Evolutionary conservation across 2,888 invertebrate genomes (phyloP), one percentile per base, ranked within the genome.

Genomic region (Tipula helvola): DNA sequence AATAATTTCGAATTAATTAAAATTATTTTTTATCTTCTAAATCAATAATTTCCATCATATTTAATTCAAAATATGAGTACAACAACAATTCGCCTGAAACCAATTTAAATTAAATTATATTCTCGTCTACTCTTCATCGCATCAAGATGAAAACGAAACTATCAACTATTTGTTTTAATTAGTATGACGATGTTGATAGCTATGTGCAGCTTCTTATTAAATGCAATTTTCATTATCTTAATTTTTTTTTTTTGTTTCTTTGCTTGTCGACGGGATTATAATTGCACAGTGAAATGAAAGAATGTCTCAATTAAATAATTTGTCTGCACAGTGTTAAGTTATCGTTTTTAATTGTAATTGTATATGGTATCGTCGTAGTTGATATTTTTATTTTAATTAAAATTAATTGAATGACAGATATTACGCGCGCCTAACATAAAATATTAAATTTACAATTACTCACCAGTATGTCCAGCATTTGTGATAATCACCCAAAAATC

Each of bases 401-500:
- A 18, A 71, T 71, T 71, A 71, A 71, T 71, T 71, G 8, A 28
- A 10, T 10, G 5, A 71, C 18, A 28, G 18, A 57, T 18, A 28
- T 28, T 28, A 71, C n/a, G 52, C 8, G 10, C 28, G 10, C 7
- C 12, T 71, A 84, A 87, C 57, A 41, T 47, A 10, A 85, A 83
- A 44, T 86, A 28, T 86, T 87, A 57, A 86, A 87, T 36, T 85
- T 85, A 86, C 87, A 86, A 16, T 28, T 86, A 93, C 95, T 95
- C 91, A 97, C 96, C 96, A 93, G 96, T 95, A 91, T 95, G 96
- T 93, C 96, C 97, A 88, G 96, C 94, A 91, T 97, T 97, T 87
- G 96, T 97, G 89, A 97, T 97, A 87, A 97, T 97, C 87, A 98
- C 97, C 97, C 97, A 98, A 91, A 98, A 98, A 92, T 98, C 97